Base-by-base conservation (phyloP, 1,140 invertebrate species). In the Matsumurasca onukii region DNA sequence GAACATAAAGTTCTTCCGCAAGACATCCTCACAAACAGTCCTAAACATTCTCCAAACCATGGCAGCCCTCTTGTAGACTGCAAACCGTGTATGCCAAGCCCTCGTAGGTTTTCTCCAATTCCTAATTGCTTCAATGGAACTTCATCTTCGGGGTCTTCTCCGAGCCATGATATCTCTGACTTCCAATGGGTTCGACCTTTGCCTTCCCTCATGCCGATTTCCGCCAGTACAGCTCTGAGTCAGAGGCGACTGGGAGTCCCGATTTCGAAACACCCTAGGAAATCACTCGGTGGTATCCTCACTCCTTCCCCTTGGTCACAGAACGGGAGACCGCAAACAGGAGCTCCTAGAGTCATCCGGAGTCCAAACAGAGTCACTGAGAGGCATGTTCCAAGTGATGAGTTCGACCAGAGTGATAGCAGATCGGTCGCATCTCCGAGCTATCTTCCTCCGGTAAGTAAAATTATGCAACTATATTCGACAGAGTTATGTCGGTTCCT, bases 301-400 rank as follows among this genome's bases (percentile, higher is more conserved):
- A 75, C 74, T 3, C 74, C 74, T 0, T 74, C 71, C 1, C 74
- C 74, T 2, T 75, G 74, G 74, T 67, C 71, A 0, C 74, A 74
- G 57, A 67, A 66, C 29, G 69, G 55, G 17, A 31, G 70, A 0
- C 73, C 72, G 1, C 73, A 72, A 3, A 67, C 68, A 17, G 73
- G 71, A 9, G 66, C 70, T 31, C 72, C 73, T 15, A 55, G 66
- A 3, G 31, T 65, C 1, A 3, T 65, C 20, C 27, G 62, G 24
- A 59, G 55, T n/a, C 55, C 55, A 12, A 59, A 27, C 24, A 25
- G 55, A 59, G 22, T 22, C 5, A 17, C 34, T 39, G 62, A 65
- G 5, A 2, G 62, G 9, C 22, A 1, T 17, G 31, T n/a, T 17
- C 62, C 45, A 17, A 22, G 24, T 22, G 62, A 65, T 9, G 61